Percentiles rank a stretch among this genome's conserved stretches.
Conservation (phyloP, 2,113 vertebrate species). For the Meles meles region DNA sequence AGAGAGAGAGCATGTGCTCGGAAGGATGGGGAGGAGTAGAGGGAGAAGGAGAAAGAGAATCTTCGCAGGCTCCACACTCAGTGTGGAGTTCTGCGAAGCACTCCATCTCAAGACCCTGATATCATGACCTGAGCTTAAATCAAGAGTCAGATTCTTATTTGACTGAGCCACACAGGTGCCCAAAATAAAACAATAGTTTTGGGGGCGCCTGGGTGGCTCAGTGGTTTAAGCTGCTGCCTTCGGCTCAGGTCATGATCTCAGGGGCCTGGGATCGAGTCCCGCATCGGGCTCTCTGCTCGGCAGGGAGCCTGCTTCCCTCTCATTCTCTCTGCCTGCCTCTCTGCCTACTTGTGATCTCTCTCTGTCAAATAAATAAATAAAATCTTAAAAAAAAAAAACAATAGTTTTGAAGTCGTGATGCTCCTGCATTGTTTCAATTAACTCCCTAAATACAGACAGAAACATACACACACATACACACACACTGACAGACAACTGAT, state of each 20-base stretch:
- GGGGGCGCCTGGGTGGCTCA: no score
- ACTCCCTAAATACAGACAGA: neutral
- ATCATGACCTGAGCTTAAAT: neutral
- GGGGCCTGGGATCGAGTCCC: no score
- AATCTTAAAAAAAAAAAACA: conserved; percentile 18
- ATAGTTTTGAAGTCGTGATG: neutral
- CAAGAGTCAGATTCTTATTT: no score
- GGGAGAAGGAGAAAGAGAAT: neutral
- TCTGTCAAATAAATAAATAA: no score
- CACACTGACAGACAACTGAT: neutral
- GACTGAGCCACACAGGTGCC: neutral
- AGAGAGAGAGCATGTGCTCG: neutral
- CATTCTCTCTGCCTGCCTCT: no score
- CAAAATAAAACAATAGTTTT: neutral
- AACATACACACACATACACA: neutral
- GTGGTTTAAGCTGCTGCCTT: no score
- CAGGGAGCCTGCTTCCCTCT: no score
- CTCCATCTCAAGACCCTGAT: neutral
- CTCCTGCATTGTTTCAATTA: neutral
- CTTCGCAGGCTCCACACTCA: neutral
- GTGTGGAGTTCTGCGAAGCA: rapidly evolving
- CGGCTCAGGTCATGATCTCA: no score
- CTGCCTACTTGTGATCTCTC: no score
- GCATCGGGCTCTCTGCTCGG: no score
- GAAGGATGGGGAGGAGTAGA: neutral